Evolutionary conservation across 2,888 invertebrate species (phyloP).

Genomic region (Ophonus ardosiacus): DNA sequence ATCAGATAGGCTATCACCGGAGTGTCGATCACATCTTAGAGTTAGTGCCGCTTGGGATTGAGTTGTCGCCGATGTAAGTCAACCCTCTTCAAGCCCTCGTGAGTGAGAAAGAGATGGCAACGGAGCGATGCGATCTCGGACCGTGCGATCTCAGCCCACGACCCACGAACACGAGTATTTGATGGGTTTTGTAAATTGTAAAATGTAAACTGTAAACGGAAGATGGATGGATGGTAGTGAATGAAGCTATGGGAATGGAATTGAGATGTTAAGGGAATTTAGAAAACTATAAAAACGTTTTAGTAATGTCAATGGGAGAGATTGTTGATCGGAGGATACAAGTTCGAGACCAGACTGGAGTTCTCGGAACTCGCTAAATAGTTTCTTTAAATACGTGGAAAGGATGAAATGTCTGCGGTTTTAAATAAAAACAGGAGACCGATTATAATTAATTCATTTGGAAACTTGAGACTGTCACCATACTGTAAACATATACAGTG

Average conservation of each 20-base stretch:
- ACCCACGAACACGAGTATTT: constrained; percentile 22
- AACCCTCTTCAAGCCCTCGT: constrained; percentile 45
- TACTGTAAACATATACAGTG: too few species aligned
- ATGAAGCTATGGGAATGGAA: constrained; percentile 3
- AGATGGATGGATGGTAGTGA: constrained; percentile 7
- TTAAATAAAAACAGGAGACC: too few species aligned
- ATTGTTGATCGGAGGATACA: not conserved
- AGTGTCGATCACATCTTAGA: constrained; percentile 51
- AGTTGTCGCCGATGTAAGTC: constrained; percentile 41
- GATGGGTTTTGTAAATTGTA: constrained; percentile 33
- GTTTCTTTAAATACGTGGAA: too few species aligned
- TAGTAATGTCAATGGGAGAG: not conserved
- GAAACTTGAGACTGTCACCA: too few species aligned
- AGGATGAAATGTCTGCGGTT: too few species aligned
- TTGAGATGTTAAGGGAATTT: not conserved
- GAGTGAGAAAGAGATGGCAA: not conserved
- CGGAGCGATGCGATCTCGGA: constrained; percentile 1
- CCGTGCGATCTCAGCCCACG: constrained; percentile 11
- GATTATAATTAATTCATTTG: too few species aligned
- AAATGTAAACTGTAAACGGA: constrained; percentile 32
- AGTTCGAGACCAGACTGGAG: not conserved
- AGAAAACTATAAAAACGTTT: constrained; percentile 1
- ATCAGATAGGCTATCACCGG: constrained; percentile 48
- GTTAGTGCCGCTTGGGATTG: constrained; percentile 48
- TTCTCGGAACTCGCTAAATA: too few species aligned